These are phyloP conservation scores for Myotis vivesi DNA, from an alignment of 2,797 vertebrate species.

Conservation along the genomic window DNA sequence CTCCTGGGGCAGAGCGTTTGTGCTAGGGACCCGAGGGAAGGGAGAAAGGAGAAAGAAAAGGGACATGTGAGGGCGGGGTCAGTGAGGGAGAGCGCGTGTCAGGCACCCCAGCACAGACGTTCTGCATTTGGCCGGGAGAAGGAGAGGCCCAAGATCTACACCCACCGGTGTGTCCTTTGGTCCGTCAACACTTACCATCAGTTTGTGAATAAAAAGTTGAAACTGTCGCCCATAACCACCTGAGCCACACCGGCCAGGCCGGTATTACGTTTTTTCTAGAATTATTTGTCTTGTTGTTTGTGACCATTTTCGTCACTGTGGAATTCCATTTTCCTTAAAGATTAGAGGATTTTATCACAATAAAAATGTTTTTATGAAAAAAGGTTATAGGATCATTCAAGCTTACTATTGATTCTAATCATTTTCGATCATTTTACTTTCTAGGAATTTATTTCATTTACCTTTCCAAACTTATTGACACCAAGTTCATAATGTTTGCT, in stretches of 20 bases:
- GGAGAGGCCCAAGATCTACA: too few relatives aligned
- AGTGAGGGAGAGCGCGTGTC: not conserved
- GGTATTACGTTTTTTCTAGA: not conserved
- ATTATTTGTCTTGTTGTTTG: not conserved
- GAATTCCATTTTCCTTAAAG: conserved; percentile 6
- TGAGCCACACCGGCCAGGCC: not conserved
- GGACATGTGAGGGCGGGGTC: not conserved
- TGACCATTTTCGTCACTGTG: not conserved
- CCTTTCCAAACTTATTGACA: not conserved
- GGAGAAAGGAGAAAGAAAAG: not conserved
- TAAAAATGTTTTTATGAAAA: not conserved
- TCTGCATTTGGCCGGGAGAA: not conserved
- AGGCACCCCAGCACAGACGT: not conserved
- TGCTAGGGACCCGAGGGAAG: not conserved
- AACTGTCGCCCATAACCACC: not conserved
- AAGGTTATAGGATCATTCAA: not conserved
- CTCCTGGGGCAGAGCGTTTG: not conserved
- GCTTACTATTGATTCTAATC: not conserved
- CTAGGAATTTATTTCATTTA: not conserved
- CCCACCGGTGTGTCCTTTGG: not conserved
- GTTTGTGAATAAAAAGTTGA: conserved; percentile 6
- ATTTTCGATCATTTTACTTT: conserved; percentile 23
- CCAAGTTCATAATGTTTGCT: not conserved
- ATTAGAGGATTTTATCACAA: not conserved
- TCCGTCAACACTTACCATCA: not conserved